A percentile compares a stretch with the other conserved stretches of the same genome.
These are phyloP conservation scores for Drosophila asahinai DNA, from an alignment of 1,140 invertebrate genomes.

Conservation along the genomic window DNA sequence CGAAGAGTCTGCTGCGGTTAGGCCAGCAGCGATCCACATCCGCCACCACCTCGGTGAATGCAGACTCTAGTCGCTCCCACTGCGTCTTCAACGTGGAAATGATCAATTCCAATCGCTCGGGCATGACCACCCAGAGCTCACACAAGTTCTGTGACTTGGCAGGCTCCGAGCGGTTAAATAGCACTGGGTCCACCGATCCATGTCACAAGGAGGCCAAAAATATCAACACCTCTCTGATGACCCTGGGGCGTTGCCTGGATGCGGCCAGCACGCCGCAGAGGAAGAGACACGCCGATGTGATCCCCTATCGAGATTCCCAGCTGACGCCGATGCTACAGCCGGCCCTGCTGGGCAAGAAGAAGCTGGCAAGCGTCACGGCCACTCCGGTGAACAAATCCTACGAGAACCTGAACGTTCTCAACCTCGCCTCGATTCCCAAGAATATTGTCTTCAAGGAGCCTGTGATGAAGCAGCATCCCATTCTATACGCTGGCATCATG, in stretches of 20 bases:
- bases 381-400: too few relatives aligned
- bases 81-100: conserved; percentile 95
- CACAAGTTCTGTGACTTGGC: conserved; percentile 95
- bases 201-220: conserved; percentile 89
- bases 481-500: too few relatives aligned
- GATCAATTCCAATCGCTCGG: conserved; percentile 86
- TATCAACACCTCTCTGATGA: conserved; percentile 89
- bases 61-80: conserved; percentile 93
- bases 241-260: conserved; percentile 93
- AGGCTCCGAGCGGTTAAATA: conserved; percentile 71
- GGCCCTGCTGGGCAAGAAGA: conserved; percentile 89
- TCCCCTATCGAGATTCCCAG: conserved; percentile 90
- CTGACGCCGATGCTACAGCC: conserved; percentile 90
- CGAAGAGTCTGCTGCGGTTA: conserved; percentile 89
- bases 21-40: conserved; percentile 89
- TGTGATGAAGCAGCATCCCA: too few relatives aligned
- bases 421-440: too few relatives aligned
- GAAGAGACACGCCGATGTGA: conserved; percentile 78
- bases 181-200: conserved; percentile 89
- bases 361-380: conserved; percentile 86
- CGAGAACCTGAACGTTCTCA: too few relatives aligned
- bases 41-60: conserved; percentile 92
- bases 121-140: conserved; percentile 77
- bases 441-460: too few relatives aligned
- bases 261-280: conserved; percentile 87